Evolutionary conservation across 2,113 vertebrate species (phyloP).

Genomic region (Catharus fuscescens): DNA sequence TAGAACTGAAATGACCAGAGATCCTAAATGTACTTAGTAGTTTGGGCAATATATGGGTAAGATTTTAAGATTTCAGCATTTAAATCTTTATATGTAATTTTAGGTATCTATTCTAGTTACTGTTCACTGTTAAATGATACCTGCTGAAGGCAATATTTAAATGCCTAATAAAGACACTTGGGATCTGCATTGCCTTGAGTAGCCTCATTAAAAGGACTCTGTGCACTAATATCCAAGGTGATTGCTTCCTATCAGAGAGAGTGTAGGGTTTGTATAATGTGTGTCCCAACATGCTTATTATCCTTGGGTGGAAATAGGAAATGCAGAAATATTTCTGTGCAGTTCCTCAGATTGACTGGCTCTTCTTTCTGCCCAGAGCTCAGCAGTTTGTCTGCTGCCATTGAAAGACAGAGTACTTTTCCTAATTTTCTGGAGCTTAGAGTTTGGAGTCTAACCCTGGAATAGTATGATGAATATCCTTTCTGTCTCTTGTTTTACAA

Average conservation of each 20-base stretch:
- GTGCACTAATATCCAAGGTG: not conserved
- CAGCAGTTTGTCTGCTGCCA: not conserved
- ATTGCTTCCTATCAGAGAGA: not conserved
- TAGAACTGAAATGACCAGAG: not conserved
- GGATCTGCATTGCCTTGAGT: not conserved
- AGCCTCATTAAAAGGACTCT: not conserved
- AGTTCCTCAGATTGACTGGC: not conserved
- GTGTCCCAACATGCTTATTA: not conserved
- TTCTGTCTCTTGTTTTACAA: not conserved
- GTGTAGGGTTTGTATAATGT: not conserved
- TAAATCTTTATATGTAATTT: not conserved
- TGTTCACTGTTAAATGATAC: not conserved
- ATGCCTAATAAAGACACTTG: not conserved
- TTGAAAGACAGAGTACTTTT: not conserved
- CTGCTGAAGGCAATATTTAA: not conserved
- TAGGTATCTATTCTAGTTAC: not conserved
- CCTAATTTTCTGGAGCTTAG: not conserved
- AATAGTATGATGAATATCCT: not conserved
- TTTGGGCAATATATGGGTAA: not conserved
- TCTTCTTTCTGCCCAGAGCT: not conserved
- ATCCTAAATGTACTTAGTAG: not conserved
- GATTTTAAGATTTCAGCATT: not conserved
- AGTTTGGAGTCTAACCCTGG: not conserved
- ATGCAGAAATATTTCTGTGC: not conserved
- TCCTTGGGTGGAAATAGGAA: not conserved